Evolutionary conservation across 1,140 invertebrate species (phyloP).

Genomic region (Trichoplusia ni): DNA sequence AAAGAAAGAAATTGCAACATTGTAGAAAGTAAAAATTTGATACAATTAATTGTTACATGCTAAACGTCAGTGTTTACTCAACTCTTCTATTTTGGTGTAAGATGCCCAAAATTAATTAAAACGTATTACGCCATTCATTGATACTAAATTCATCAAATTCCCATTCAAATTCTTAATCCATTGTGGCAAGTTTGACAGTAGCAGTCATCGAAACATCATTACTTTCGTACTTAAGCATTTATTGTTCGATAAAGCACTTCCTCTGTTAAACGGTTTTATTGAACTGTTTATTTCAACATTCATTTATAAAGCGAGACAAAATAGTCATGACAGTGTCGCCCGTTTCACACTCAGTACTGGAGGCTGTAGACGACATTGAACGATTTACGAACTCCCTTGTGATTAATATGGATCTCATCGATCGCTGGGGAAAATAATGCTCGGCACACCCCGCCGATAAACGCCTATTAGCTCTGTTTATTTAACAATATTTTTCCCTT

Average conservation of each 20-base stretch:
- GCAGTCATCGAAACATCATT: too few relatives aligned
- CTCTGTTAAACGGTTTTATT: not conserved
- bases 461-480: slow-evolving; percentile 27
- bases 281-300: not conserved
- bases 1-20: too few relatives aligned
- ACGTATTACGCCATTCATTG: too few relatives aligned
- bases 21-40: too few relatives aligned
- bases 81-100: too few relatives aligned
- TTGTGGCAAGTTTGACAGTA: too few relatives aligned
- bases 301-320: slow-evolving; percentile 36
- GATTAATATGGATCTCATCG: slow-evolving; percentile 46
- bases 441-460: slow-evolving; percentile 5
- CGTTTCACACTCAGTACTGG: slow-evolving; percentile 43
- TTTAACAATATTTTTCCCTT: slow-evolving; percentile 25
- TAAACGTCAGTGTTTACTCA: too few relatives aligned
- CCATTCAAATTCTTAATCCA: too few relatives aligned
- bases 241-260: not conserved
- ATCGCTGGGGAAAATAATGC: slow-evolving; percentile 17
- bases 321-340: slow-evolving; percentile 44
- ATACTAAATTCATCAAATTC: too few relatives aligned
- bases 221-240: not conserved
- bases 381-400: slow-evolving; percentile 43
- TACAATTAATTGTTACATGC: too few relatives aligned
- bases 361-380: slow-evolving; percentile 40
- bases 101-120: too few relatives aligned